Base-by-base conservation (phyloP, 2,888 invertebrate genomes). In the Selenia dentaria region DNA sequence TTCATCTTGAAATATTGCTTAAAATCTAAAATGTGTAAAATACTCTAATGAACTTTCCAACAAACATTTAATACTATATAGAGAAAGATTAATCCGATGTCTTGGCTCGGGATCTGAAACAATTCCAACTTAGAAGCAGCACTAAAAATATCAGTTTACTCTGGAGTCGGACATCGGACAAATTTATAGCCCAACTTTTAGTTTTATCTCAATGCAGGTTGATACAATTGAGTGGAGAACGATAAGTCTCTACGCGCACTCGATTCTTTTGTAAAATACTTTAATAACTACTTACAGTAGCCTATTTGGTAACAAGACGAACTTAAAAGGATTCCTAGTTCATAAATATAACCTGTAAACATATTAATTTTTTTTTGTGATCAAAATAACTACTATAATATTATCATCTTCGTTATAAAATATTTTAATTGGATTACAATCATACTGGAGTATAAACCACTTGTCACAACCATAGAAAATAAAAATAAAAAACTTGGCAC, bases 181-280 rank as follows among this genome's bases (percentile, higher is more conserved):
- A 72, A 76, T 82, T 81, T 83, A 83, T 81, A 65, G 67, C 58
- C 57, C 38, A 81, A 81, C 64, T 79, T 79, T 71, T 59, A 67
- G 75, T 72, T 70, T 65, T 64, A 62, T 64, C 63, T 64, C 65
- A 55, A 66, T 67, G 66, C 71, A 72, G 73, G 74, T 74, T 77
- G 74, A 70, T 76, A 74, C 75, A 70, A 72, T 71, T 62, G 66
- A 66, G 64, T 53, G 57, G 50, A 49, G 57, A 20, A 5, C 10
- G 43, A 59, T 42, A 47, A 44, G 18, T 39, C 32, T 38, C 6
- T 12, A 6, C 26, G 31, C 2, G 40, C n/a, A 27, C 31, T 40
- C 3, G 11, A 1, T 1, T 1, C n/a, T 11, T 18, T 31, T 29
- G 8, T 22, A 12, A n/a, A n/a, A 5, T 18, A 18, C 6, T 18